Conservation (phyloP, 2,113 vertebrate species). For the Chrysochloris asiatica region DNA sequence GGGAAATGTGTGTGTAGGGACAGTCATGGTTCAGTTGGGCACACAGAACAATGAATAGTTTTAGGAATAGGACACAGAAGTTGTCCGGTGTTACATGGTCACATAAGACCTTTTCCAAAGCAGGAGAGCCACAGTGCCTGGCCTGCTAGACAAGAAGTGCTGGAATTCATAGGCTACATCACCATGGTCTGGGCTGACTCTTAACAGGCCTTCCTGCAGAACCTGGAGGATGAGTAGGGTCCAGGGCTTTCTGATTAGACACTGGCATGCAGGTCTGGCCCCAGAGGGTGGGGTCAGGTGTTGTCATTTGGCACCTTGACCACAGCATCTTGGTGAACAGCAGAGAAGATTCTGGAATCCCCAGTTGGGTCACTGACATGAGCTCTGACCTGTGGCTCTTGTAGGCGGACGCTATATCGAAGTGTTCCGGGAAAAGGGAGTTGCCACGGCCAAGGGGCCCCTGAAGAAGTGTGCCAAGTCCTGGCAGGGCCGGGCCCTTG, state of each 20-base stretch:
- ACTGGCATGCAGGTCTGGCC: rapidly evolving
- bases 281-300: rapidly evolving
- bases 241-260: neutral
- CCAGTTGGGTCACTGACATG: rapidly evolving
- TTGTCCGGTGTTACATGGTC: neutral
- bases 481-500: constrained; percentile 85
- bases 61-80: rapidly evolving
- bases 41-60: rapidly evolving
- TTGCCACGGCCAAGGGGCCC: neutral
- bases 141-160: rapidly evolving
- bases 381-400: neutral
- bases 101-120: neutral
- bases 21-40: rapidly evolving
- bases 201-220: neutral
- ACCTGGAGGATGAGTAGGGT: rapidly evolving
- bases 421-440: constrained; percentile 84
- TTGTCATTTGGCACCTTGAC: rapidly evolving
- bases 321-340: rapidly evolving
- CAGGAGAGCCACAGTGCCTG: neutral
- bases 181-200: rapidly evolving
- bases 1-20: rapidly evolving
- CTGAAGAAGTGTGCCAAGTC: constrained; percentile 27
- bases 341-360: neutral
- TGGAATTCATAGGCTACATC: rapidly evolving
- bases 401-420: constrained; percentile 93